These are phyloP conservation scores for Tachyglossus aculeatus DNA, from an alignment of 2,797 vertebrate species.

Conservation along the genomic window DNA sequence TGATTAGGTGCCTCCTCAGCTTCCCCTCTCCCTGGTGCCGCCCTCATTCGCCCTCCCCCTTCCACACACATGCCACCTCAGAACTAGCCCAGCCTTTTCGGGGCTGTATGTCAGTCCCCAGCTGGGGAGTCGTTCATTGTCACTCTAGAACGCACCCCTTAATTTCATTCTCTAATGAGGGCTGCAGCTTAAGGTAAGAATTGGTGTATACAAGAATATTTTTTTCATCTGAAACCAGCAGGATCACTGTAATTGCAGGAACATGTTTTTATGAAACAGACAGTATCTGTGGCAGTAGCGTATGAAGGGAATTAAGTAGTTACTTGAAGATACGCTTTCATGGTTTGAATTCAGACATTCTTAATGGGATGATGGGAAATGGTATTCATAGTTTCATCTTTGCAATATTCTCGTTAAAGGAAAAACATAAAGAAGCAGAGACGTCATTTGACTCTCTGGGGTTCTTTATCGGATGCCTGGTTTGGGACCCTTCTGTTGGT, in stretches of 20 bases:
- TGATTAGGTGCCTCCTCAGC: neutral
- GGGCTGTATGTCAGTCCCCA: too few relatives aligned
- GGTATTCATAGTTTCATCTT: constrained; percentile 9
- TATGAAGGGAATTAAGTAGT: constrained; percentile 15
- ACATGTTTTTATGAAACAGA: constrained; percentile 58
- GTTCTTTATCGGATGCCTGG: too few relatives aligned
- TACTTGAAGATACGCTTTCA: neutral
- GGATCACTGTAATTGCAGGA: constrained; percentile 68
- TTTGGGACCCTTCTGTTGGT: constrained; percentile 37
- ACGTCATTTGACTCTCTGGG: constrained; percentile 36
- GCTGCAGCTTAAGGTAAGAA: neutral
- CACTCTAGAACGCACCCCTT: too few relatives aligned
- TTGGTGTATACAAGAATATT: rapidly evolving
- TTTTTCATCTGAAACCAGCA: constrained; percentile 37
- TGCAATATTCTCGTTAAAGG: neutral
- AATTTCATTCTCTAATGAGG: constrained; percentile 35
- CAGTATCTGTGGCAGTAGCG: constrained; percentile 63
- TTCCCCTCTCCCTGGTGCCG: too few relatives aligned
- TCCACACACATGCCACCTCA: too few relatives aligned
- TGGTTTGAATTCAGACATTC: neutral
- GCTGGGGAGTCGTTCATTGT: too few relatives aligned
- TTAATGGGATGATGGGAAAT: neutral
- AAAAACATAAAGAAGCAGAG: constrained; percentile 37
- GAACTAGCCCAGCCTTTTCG: too few relatives aligned
- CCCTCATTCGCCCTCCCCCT: too few relatives aligned